Percentiles rank a stretch among this genome's conserved stretches.
These are phyloP conservation scores for Chiloscyllium plagiosum DNA, from an alignment of 2,113 vertebrate genomes.

Conservation along the genomic window DNA sequence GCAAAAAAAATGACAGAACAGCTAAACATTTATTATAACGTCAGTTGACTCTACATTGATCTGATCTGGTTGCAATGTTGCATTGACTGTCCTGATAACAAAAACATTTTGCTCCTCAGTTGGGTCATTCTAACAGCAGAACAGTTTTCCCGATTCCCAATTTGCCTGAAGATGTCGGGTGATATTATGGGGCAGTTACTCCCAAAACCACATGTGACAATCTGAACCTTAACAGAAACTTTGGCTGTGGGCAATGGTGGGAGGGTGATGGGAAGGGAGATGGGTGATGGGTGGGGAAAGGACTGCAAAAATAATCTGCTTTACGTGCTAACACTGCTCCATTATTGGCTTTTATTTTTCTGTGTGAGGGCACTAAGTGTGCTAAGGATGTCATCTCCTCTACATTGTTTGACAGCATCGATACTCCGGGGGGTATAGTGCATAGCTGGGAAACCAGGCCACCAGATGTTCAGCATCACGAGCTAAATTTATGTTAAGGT, in stretches of 20 bases:
- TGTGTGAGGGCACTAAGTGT: neutral
- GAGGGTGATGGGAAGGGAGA: neutral
- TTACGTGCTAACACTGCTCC: neutral
- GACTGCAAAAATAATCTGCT: neutral
- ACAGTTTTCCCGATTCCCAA: neutral
- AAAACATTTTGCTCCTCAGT: neutral
- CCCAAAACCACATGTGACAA: neutral
- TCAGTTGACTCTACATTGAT: neutral
- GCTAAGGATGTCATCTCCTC: neutral
- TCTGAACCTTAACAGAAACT: neutral
- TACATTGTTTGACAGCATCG: neutral
- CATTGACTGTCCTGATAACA: neutral
- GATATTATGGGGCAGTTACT: neutral
- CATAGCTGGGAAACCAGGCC: neutral
- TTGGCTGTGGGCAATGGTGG: neutral
- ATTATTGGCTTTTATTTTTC: neutral
- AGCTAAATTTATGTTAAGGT: neutral
- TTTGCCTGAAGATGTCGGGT: neutral
- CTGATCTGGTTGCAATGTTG: neutral
- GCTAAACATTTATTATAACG: neutral
- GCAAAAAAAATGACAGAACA: neutral
- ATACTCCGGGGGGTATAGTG: neutral
- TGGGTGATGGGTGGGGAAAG: neutral
- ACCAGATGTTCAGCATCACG: conserved; percentile 1
- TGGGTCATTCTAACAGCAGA: neutral